Evolutionary conservation across 2,888 invertebrate genomes (phyloP).

Genomic region (Xestia c-nigrum): DNA sequence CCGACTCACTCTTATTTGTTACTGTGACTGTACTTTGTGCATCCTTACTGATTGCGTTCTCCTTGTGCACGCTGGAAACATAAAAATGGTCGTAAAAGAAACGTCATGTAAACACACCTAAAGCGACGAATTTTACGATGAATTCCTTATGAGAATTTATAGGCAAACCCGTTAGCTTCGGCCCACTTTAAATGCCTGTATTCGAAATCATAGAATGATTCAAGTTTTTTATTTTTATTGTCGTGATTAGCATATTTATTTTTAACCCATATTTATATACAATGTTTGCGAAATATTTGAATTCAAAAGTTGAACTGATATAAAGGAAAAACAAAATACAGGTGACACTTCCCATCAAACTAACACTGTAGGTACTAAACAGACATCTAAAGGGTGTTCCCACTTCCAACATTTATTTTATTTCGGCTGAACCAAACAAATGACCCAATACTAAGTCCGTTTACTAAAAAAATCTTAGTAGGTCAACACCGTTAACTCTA

Average conservation of each 20-base stretch:
- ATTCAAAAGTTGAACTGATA: background rate
- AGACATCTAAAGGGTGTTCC: background rate
- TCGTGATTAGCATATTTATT: slow-evolving; percentile 22
- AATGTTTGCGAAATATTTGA: background rate
- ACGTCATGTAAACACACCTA: slow-evolving; percentile 30
- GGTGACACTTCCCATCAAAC: background rate
- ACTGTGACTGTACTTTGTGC: slow-evolving; percentile 84
- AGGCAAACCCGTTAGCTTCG: slow-evolving; percentile 35
- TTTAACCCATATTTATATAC: slow-evolving; percentile 7
- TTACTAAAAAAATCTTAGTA: slow-evolving; percentile 50
- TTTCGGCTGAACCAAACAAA: background rate
- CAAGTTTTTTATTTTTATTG: slow-evolving; percentile 21
- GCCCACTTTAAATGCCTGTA: slow-evolving; percentile 46
- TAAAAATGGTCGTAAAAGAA: slow-evolving; percentile 45
- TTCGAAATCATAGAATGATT: slow-evolving; percentile 30
- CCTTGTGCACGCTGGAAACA: slow-evolving; percentile 85
- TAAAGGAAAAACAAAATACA: background rate
- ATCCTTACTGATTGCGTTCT: slow-evolving; percentile 84
- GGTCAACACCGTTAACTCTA: slow-evolving; percentile 26
- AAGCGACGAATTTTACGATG: slow-evolving; percentile 31
- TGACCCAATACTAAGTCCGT: slow-evolving; percentile 4
- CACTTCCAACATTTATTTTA: background rate
- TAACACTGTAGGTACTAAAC: background rate
- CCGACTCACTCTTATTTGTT: slow-evolving; percentile 84
- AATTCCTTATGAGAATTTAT: slow-evolving; percentile 54